Evolutionary conservation across 2,113 vertebrate genomes (phyloP).

Genomic region (Porphyrio hochstetteri): DNA sequence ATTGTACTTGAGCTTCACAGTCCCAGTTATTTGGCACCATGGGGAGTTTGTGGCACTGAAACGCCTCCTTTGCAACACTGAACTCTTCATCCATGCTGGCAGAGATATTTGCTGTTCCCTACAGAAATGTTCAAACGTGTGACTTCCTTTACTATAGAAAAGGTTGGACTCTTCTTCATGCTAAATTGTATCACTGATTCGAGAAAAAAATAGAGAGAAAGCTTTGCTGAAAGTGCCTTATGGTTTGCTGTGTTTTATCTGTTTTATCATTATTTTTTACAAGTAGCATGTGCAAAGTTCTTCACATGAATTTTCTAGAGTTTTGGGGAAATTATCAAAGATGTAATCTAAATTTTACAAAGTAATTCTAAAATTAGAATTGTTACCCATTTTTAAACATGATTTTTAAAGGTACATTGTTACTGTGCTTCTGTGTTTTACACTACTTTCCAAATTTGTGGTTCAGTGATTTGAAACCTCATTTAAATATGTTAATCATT

Average conservation of each 20-base stretch:
- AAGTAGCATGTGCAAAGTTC: neutral
- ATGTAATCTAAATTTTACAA: neutral
- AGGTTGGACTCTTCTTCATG: neutral
- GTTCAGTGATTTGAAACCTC: neutral
- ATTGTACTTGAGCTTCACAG: neutral
- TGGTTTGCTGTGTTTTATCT: neutral
- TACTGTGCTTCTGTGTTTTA: neutral
- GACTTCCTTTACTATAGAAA: neutral
- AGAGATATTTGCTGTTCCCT: neutral
- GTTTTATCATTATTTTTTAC: neutral
- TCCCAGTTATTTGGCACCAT: rapidly evolving
- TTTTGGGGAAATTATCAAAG: neutral
- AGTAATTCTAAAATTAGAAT: neutral
- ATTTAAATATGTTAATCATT: conserved; percentile 31
- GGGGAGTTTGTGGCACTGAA: neutral
- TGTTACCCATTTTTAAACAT: neutral
- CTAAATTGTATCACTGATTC: neutral
- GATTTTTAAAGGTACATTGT: neutral
- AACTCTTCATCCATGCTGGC: rapidly evolving
- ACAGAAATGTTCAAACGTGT: neutral
- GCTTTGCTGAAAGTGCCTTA: neutral
- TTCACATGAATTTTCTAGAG: neutral
- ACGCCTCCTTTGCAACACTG: neutral
- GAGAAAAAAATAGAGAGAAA: neutral
- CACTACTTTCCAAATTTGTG: neutral